Base-by-base conservation (phyloP, 53 echinoderm and acorn worm genomes). In the Luidia sarsii region DNA sequence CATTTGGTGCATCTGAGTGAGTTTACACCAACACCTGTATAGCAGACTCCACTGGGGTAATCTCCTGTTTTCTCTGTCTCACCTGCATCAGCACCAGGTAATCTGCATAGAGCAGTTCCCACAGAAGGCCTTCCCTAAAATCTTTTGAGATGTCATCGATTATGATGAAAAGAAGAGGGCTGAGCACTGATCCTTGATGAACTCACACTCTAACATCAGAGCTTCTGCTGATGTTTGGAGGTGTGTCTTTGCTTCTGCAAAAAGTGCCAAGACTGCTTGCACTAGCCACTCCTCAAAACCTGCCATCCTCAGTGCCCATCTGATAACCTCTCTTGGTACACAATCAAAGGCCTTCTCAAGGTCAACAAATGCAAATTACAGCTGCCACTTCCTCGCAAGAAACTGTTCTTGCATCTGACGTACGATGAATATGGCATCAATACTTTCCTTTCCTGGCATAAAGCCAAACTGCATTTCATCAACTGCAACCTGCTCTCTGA, bases 381-480 rank as follows among this genome's bases (percentile, higher is more conserved):
- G 43, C 65, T 77, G 32, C 48, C 28, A 3, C 52, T 67, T 85
- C 67, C 66, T 66, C 45, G 52, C 85, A 33, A 75, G 75, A 65
- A 36, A 65, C 64, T 85, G n/a, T 64, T 75, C 75, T 65, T 75
- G 85, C 65, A 85, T 25, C 77, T 84, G 74, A 23, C 50, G 62
- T 29, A 73, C 14, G 51, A 48, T 73, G 50, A 84, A 84, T 39
- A 84, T 84, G 22, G 71, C 84, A 84, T 84, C 72, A 4, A 48
- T 62, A 38, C 45, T 84, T 18, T 63, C 84, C n/a, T 33, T 73
- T 22, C 75, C 66, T 51, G 85, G 36, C 75, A 85, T 85, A 25
- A 75, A 75, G 2, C 74, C 85, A 75, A 75, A 75, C 74, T 85
- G 64, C 75, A 75, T 85, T 11, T 64, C 74, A 37, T 75, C 85